These are phyloP conservation scores for Brachionus sp. DNA, from an alignment of 1,140 invertebrate genomes.

Conservation along the genomic window DNA sequence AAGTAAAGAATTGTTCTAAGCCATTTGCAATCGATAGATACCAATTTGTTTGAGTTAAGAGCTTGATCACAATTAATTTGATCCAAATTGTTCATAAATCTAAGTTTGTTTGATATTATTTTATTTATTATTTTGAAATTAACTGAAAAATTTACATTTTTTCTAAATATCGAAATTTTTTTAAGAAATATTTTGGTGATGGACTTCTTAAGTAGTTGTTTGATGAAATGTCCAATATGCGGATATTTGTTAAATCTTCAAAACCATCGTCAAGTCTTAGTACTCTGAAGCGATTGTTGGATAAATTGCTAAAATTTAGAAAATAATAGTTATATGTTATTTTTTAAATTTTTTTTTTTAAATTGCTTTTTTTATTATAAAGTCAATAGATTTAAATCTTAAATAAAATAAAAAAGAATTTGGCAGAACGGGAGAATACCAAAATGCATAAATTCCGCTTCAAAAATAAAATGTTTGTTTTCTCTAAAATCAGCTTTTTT, in stretches of 20 bases:
- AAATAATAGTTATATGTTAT: no score
- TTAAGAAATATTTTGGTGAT: slow-evolving; percentile 28
- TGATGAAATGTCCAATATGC: not conserved
- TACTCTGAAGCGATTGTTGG: slow-evolving; percentile 26
- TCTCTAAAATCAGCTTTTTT: no score
- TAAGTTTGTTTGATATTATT: not conserved
- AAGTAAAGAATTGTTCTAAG: slow-evolving; percentile 20
- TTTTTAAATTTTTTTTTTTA: no score
- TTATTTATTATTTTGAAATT: not conserved
- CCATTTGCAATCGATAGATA: slow-evolving; percentile 38
- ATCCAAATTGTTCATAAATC: slow-evolving; percentile 12
- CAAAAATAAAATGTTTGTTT: no score
- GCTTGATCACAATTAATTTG: slow-evolving; percentile 29
- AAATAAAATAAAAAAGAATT: no score
- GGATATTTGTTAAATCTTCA: slow-evolving; percentile 26
- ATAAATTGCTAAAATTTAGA: slow-evolving; percentile 27
- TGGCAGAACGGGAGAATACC: no score
- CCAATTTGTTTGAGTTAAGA: not conserved
- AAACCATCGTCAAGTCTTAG: slow-evolving; percentile 27
- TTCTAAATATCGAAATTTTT: slow-evolving; percentile 33
- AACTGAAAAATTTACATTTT: not conserved
- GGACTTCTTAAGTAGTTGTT: slow-evolving; percentile 16
- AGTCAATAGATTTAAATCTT: no score
- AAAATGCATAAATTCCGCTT: no score
- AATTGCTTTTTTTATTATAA: no score